A percentile compares a stretch with the other conserved stretches of the same genome.
Conservation (phyloP, 1,140 invertebrate species). For the Cydia fagiglandana region DNA sequence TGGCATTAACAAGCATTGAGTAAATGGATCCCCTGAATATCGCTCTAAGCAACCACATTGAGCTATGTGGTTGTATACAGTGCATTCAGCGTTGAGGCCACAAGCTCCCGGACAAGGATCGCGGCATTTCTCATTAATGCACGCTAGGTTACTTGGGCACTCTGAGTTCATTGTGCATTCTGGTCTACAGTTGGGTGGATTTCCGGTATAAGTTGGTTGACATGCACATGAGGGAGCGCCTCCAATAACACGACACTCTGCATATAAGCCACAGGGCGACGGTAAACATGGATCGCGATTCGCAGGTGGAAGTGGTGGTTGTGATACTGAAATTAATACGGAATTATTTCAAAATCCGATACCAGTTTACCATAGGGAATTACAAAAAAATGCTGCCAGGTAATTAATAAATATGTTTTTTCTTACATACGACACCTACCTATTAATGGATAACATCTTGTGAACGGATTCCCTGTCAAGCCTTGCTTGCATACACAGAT, state of each 20-base stretch:
- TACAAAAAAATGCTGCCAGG: not conserved
- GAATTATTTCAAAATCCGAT: not conserved
- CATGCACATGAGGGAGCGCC: constrained; percentile 85
- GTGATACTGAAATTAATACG: constrained; percentile 75
- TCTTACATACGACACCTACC: constrained; percentile 59
- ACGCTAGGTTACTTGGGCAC: constrained; percentile 84
- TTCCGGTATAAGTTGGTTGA: constrained; percentile 82
- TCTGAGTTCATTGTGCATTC: constrained; percentile 89
- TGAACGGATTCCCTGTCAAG: constrained; percentile 85
- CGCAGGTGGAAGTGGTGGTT: constrained; percentile 65
- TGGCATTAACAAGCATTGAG: constrained; percentile 57
- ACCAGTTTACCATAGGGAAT: not conserved
- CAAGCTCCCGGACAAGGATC: constrained; percentile 87
- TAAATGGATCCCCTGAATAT: constrained; percentile 72
- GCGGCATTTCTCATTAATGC: constrained; percentile 85
- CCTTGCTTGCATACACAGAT: constrained; percentile 83
- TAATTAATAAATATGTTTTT: not conserved
- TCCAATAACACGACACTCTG: constrained; percentile 84
- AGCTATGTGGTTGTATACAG: constrained; percentile 87
- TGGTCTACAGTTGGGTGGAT: constrained; percentile 85
- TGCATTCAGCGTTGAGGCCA: constrained; percentile 83
- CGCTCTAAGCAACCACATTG: constrained; percentile 84
- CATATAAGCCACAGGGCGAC: constrained; percentile 86
- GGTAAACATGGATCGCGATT: constrained; percentile 84
- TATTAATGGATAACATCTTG: constrained; percentile 82